These are phyloP conservation scores for Buceros bicornis DNA, from an alignment of 2,797 vertebrate genomes.

Conservation along the genomic window DNA sequence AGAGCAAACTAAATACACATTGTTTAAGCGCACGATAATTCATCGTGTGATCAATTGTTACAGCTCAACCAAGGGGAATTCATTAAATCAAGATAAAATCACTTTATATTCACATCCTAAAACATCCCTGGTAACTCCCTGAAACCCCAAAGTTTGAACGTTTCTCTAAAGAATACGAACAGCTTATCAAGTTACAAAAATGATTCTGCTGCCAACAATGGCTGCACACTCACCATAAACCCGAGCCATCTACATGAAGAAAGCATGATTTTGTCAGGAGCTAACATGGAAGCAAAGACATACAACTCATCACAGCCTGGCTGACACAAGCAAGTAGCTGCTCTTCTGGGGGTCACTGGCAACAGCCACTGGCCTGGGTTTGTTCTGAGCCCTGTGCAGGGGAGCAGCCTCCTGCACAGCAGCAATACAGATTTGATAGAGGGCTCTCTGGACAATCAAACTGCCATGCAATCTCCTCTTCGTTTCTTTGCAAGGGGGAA, in stretches of 20 bases:
- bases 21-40: not conserved
- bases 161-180: not conserved
- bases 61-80: not conserved
- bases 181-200: not conserved
- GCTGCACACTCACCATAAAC: not conserved
- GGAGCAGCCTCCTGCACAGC: not conserved
- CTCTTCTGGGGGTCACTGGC: fast-evolving
- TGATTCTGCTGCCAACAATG: not conserved
- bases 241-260: not conserved
- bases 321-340: not conserved
- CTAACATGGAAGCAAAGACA: not conserved
- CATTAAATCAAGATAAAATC: not conserved
- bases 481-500: not conserved
- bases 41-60: not conserved
- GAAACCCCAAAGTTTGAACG: not conserved
- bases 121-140: not conserved
- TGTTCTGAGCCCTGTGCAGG: not conserved
- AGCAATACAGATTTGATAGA: not conserved
- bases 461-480: not conserved
- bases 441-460: not conserved
- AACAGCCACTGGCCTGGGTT: not conserved
- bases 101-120: not conserved
- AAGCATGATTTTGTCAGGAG: not conserved
- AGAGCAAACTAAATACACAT: not conserved
- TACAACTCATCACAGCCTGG: not conserved